Evolutionary conservation across 1,140 invertebrate genomes (phyloP).

Genomic region (Ceratina australensis): DNA sequence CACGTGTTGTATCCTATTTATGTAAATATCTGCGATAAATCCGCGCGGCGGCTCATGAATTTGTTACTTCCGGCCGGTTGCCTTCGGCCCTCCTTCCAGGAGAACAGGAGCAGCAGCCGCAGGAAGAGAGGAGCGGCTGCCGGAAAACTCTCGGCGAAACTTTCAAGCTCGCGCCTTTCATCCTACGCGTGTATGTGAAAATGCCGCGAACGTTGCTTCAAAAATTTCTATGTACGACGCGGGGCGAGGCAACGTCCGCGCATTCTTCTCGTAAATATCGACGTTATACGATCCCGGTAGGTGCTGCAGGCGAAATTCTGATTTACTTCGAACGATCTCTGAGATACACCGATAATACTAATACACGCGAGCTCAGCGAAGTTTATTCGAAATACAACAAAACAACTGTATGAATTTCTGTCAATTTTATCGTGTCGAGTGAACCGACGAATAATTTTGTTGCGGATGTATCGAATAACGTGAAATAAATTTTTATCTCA

Average conservation of each 20-base stretch:
- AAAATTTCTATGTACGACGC: neutral
- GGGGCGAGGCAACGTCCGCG: neutral
- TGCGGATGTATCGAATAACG: too few species aligned
- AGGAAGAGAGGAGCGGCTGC: neutral
- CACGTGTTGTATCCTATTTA: constrained; percentile 68
- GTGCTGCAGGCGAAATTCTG: neutral
- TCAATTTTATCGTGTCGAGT: too few species aligned
- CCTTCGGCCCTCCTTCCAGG: constrained; percentile 25
- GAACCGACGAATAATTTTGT: too few species aligned
- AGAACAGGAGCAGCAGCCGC: neutral
- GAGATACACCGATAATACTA: too few species aligned
- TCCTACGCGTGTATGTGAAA: neutral
- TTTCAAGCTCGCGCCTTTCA: neutral
- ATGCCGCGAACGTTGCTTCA: neutral
- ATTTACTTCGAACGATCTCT: neutral
- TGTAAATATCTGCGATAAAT: constrained; percentile 77
- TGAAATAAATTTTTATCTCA: too few species aligned
- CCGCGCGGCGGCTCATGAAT: constrained; percentile 71
- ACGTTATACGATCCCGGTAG: neutral
- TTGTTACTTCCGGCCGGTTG: constrained; percentile 73
- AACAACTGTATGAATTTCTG: too few species aligned
- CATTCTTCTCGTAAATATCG: neutral
- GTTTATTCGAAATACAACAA: too few species aligned
- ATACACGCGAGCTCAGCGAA: too few species aligned
- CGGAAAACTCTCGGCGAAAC: neutral